Conservation (phyloP, 2,113 vertebrate species). For the Amphiprion ocellaris region DNA sequence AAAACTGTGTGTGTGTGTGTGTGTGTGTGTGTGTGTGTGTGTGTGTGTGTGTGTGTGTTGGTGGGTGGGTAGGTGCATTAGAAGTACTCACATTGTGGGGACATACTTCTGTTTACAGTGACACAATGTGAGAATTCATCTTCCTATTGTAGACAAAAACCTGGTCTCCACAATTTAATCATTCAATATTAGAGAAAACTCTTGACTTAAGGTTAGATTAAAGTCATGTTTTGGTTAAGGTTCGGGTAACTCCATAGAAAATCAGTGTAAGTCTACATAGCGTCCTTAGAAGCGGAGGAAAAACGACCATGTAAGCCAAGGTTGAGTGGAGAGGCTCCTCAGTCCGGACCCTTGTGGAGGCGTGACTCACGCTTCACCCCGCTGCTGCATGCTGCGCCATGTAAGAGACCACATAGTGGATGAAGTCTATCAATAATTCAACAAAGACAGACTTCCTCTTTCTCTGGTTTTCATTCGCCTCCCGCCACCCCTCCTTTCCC, state of each 20-base stretch:
- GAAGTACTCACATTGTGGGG: background rate
- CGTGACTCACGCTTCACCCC: constrained; percentile 68
- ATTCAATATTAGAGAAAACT: no score
- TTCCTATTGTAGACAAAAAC: no score
- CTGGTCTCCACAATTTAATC: no score
- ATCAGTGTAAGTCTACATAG: background rate
- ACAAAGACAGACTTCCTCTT: constrained; percentile 70
- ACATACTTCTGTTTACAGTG: background rate
- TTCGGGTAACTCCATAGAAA: background rate
- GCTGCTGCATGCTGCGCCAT: constrained; percentile 56
- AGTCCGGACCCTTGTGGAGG: constrained; percentile 45
- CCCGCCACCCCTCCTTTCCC: constrained; percentile 11
- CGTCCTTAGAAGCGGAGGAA: background rate
- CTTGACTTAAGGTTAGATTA: background rate
- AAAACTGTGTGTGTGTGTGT: background rate
- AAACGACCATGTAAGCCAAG: background rate
- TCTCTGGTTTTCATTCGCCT: constrained; percentile 43
- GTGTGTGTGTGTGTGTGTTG: constrained; percentile 4
- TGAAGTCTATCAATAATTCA: constrained; percentile 82
- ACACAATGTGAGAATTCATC: no score
- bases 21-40: background rate
- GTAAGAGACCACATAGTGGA: constrained; percentile 71
- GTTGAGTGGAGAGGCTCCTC: constrained; percentile 37
- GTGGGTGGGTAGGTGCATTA: no score
- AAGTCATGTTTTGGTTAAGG: no score